Evolutionary conservation across 2,113 vertebrate species (phyloP).

Genomic region (Carettochelys insculpta): DNA sequence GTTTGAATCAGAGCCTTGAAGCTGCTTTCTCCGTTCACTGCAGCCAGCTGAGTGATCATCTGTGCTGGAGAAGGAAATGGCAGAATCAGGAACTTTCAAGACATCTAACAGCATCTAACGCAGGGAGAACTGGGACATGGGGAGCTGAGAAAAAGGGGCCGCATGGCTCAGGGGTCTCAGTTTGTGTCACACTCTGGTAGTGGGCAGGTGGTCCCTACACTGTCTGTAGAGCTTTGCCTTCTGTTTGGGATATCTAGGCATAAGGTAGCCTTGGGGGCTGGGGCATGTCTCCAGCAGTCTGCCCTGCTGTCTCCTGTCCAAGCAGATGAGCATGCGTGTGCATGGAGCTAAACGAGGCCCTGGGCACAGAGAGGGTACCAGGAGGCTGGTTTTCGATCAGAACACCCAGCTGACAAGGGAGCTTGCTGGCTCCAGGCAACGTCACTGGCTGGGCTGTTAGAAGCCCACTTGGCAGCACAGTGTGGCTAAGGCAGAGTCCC

Average conservation of each 20-base stretch:
- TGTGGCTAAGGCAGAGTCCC: too few relatives aligned
- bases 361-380: too few relatives aligned
- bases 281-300: background rate
- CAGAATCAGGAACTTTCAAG: background rate
- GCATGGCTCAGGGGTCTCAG: background rate
- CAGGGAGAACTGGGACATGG: background rate
- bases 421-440: too few relatives aligned
- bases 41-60: conserved; percentile 67
- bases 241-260: too few relatives aligned
- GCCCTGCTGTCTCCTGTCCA: background rate
- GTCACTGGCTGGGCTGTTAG: too few relatives aligned
- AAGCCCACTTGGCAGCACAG: too few relatives aligned
- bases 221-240: background rate
- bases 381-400: too few relatives aligned
- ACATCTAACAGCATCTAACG: background rate
- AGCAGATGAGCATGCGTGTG: background rate
- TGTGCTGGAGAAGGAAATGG: conserved; percentile 61
- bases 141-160: background rate
- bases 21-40: conserved; percentile 15
- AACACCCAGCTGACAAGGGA: too few relatives aligned
- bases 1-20: conserved; percentile 52
- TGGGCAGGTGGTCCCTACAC: too few relatives aligned
- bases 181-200: too few relatives aligned
- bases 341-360: background rate
- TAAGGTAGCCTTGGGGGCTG: background rate